phyloP scores from a whole-genome alignment of 2,113 vertebrate genomes.

The Balaeniceps rex region DNA sequence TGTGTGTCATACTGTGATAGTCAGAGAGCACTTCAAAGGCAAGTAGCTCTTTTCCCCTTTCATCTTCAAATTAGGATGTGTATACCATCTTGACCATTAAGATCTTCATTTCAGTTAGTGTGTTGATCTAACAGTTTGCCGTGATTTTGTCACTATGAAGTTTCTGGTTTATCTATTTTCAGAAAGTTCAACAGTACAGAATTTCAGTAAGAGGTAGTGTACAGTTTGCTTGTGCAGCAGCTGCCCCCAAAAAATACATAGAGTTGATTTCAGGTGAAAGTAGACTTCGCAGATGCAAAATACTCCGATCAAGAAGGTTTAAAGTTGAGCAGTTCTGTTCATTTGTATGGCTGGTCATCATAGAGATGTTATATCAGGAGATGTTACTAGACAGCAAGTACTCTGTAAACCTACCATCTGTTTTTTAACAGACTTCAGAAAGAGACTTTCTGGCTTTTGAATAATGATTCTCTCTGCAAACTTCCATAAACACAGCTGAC shows the following conservation, averaged over 20 bases:
- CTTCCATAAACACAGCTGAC: background rate
- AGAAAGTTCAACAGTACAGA: background rate
- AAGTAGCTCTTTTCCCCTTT: background rate
- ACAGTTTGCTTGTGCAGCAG: background rate
- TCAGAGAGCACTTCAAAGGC: background rate
- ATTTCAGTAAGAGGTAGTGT: background rate
- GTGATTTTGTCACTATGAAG: background rate
- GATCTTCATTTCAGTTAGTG: background rate
- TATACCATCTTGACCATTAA: background rate
- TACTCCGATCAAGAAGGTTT: background rate
- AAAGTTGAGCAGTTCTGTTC: background rate
- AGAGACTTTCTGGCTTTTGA: background rate
- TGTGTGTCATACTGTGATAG: background rate
- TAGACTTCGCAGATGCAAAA: background rate
- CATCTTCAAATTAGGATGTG: background rate
- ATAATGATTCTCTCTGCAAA: background rate
- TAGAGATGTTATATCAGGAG: background rate
- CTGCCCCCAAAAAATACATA: background rate
- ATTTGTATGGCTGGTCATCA: background rate
- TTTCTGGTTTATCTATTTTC: background rate
- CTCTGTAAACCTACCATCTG: background rate
- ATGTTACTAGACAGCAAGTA: background rate
- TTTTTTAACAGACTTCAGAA: background rate
- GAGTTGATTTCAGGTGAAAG: background rate
- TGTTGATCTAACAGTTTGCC: background rate